Evolutionary conservation across 53 echinoderm and acorn worm genomes (phyloP), one percentile per base, ranked within the genome.

Genomic region (Stichopus horrens): DNA sequence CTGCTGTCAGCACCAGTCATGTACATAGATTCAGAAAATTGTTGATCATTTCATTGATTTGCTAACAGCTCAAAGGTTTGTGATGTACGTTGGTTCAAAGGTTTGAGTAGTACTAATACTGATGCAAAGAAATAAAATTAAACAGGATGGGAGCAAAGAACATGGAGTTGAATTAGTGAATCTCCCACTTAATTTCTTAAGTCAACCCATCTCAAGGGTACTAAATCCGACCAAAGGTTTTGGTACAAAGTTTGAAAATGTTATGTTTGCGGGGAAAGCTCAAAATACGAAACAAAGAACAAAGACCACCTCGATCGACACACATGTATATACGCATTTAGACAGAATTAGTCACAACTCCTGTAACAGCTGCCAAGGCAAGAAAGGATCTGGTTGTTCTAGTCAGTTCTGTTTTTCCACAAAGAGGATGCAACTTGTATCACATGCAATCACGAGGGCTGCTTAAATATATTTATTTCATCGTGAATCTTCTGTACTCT

Each of bases 151-250:
- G 81, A 81, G 81, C 81, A 81, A 81, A 81, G 81, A 81, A 81
- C 81, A 81, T 81, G 81, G 37, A 37, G 81, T 81, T 81, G 81
- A 81, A 81, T 81, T 81, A 57, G 81, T 56, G 81, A 56, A 81
- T 57, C 81, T 58, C 58, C 81, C 81, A 81, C 81, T 81, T 81
- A 81, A 81, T 81, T 81, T 81, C 81, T 81, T 81, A 58, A 81
- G 81, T 81, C 81, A 81, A 81, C 81, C 58, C 57, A 56, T 56
- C 58, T 81, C 81, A 56, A 81, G 81, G 81, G 81, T 81, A 81
- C 81, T 81, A 81, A 81, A 81, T 81, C 81, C 81, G 81, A 81
- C 58, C 81, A 81, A 81, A 81, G 81, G 81, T 81, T 81, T 81
- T 81, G 81, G 81, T 81, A 81, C 81, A 81, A 81, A 81, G 81